phyloP scores from a whole-genome alignment of 1,140 invertebrate genomes.

The Aphis craccivora region DNA sequence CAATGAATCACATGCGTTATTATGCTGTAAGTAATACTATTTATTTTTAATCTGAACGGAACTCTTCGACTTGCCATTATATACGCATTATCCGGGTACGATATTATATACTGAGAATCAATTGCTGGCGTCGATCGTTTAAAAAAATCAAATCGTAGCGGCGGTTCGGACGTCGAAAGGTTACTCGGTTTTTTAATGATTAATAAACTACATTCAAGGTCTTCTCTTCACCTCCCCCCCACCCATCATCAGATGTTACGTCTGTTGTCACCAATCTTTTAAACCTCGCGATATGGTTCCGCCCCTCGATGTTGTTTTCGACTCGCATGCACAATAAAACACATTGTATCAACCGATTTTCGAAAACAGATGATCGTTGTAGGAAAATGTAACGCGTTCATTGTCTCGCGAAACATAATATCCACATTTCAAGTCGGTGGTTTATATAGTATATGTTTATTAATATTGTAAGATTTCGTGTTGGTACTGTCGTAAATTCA shows the following conservation, averaged over 20 bases:
- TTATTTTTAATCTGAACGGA: background rate
- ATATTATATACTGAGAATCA: background rate
- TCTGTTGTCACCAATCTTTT: background rate
- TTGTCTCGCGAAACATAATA: background rate
- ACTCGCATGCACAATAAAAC: background rate
- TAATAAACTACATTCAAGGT: conserved; percentile 32
- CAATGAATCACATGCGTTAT: background rate
- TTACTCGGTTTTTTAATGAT: conserved; percentile 22
- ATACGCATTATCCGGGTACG: background rate
- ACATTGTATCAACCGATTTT: background rate
- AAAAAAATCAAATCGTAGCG: background rate
- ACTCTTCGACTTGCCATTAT: background rate
- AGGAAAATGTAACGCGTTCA: background rate
- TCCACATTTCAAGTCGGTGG: background rate
- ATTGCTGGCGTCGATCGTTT: background rate
- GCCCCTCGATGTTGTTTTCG: background rate
- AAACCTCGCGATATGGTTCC: background rate
- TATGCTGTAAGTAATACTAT: background rate
- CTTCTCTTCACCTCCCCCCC: background rate
- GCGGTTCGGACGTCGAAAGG: background rate
- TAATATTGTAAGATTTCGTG: background rate
- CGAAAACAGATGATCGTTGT: background rate
- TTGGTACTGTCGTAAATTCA: background rate
- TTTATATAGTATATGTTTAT: too few species aligned
- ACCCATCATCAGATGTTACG: background rate